These are phyloP conservation scores for Megastigmus dorsalis DNA, from an alignment of 2,888 invertebrate genomes.

Conservation along the genomic window DNA sequence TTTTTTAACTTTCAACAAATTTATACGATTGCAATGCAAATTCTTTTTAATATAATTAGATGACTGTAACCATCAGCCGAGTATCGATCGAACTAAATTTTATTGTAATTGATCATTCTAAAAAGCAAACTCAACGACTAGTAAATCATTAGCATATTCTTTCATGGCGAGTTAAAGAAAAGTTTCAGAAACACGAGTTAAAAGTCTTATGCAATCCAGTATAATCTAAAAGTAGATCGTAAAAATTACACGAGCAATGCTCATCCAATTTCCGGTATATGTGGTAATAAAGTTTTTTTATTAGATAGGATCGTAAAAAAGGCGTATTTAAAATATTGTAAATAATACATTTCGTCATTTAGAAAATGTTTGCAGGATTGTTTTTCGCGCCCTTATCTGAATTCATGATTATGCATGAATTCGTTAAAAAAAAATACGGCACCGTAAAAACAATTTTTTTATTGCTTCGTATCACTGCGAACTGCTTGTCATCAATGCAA, in stretches of 20 bases:
- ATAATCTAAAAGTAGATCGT: slow-evolving; percentile 34
- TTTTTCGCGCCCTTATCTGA: not conserved
- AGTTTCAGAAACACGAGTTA: slow-evolving; percentile 2
- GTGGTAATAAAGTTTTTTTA: slow-evolving; percentile 40
- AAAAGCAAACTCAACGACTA: too few relatives aligned
- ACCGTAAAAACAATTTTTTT: too few relatives aligned
- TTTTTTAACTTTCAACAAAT: too few relatives aligned
- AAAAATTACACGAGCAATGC: slow-evolving; percentile 42
- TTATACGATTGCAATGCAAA: too few relatives aligned
- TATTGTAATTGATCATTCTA: too few relatives aligned
- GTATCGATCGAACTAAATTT: too few relatives aligned
- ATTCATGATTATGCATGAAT: not conserved
- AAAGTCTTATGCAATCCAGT: slow-evolving; percentile 30
- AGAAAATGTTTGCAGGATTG: slow-evolving; percentile 9
- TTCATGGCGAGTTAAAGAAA: slow-evolving; percentile 12
- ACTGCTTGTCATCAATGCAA: too few relatives aligned
- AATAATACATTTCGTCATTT: slow-evolving; percentile 24
- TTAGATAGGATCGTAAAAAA: slow-evolving; percentile 2
- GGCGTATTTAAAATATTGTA: slow-evolving; percentile 23
- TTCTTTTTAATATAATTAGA: too few relatives aligned
- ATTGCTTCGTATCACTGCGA: too few relatives aligned
- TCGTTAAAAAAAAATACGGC: slow-evolving; percentile 14
- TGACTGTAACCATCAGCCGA: too few relatives aligned
- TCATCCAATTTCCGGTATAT: slow-evolving; percentile 36
- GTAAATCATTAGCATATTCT: too few relatives aligned